Evolutionary conservation across 2,888 invertebrate species (phyloP), one percentile per base, ranked within the genome.

Genomic region (Neria commutata): DNA sequence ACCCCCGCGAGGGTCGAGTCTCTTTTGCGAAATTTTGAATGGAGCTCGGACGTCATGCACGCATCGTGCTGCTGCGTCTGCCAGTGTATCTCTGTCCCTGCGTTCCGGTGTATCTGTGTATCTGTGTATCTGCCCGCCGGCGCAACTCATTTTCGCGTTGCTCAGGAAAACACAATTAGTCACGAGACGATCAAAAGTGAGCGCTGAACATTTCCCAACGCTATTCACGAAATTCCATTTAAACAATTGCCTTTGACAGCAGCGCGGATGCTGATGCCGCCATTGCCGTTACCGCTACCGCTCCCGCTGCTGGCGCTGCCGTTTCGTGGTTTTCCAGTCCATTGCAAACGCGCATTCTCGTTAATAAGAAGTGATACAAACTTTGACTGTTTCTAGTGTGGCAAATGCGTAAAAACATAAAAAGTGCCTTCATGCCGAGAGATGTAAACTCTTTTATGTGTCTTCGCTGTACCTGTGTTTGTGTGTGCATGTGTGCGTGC

Each of bases 121-220:
- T 29, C 17, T 49, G 29, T 33, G 21, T 24, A n/a, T 17, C 14
- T 34, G 37, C 23, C 21, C 10, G n/a, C 37, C 37, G 40, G 52
- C 26, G 24, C 24, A 40, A 17, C 5, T 40, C 14, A 26, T 49
- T 29, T 49, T 16, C 29, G 17, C 19, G 40, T 40, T 48, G 51
- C 34, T 58, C 57, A 64, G 72, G 74, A 73, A 74, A 74, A 73
- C 71, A 70, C 74, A 71, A 73, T 74, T 75, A 75, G 74, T 74
- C 76, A 76, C 65, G 62, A 59, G 48, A 37, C 16, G 37, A 37
- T 29, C 11, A 29, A 29, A 29, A 29, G 11, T 29, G 11, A 8
- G 6, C 29, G 29, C 6, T 29, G 29, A 29, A 29, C 11, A 6
- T 29, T 6, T 11, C 51, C 24, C 57, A 52, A 52, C 47, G 34